These are phyloP conservation scores for Malurus elegans DNA, from an alignment of 2,113 vertebrate genomes.

Conservation along the genomic window DNA sequence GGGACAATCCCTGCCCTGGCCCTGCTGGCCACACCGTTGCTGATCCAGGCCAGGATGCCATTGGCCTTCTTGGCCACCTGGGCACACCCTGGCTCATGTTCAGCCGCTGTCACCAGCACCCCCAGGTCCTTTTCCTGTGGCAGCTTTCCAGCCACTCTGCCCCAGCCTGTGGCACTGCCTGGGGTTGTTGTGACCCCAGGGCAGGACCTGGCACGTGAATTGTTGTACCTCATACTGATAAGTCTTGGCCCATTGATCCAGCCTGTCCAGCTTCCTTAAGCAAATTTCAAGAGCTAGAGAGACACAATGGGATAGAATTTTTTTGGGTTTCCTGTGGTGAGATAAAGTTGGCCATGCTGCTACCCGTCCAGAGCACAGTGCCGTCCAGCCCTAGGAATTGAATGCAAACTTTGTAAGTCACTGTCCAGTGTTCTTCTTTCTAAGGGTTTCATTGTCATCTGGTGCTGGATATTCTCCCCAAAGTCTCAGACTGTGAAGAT, in stretches of 20 bases:
- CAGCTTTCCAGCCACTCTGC: not conserved
- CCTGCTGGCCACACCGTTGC: not conserved
- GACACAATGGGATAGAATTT: not conserved
- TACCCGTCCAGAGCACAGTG: fast-evolving
- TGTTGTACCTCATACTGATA: not conserved
- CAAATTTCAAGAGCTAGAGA: not conserved
- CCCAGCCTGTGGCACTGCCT: not conserved
- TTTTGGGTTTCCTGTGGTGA: not conserved
- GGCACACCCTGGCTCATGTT: not conserved
- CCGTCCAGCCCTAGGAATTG: fast-evolving
- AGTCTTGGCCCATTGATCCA: not conserved
- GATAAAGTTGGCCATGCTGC: not conserved
- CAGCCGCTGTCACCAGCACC: not conserved
- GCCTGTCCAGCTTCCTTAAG: not conserved
- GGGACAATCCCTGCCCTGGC: not conserved
- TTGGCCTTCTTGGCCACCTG: not conserved
- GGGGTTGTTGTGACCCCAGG: not conserved
- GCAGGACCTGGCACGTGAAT: not conserved
- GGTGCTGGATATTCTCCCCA: not conserved
- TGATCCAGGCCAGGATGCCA: not conserved
- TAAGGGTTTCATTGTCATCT: not conserved
- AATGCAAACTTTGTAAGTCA: not conserved
- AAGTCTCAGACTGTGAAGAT: not conserved
- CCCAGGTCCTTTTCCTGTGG: not conserved
- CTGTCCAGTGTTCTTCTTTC: not conserved